These are phyloP conservation scores for Paracentrotus lividus DNA, from an alignment of 53 echinoderm and acorn worm genomes.

Conservation along the genomic window DNA sequence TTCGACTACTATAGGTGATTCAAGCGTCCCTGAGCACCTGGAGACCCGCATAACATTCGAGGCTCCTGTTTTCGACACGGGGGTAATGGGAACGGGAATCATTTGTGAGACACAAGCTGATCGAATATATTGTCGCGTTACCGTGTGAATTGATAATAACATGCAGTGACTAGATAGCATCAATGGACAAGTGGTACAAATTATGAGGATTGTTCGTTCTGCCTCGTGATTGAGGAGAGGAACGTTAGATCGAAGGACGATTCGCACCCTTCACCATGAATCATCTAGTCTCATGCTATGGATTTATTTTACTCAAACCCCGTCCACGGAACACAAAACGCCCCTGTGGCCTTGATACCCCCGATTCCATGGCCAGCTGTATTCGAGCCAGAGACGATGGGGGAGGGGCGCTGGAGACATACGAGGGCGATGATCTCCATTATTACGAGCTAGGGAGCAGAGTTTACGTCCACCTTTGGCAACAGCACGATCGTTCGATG, in stretches of 20 bases:
- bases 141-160: slow-evolving; percentile 69
- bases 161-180: slow-evolving; percentile 43
- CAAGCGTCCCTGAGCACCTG: slow-evolving; percentile 36
- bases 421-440: slow-evolving; percentile 50
- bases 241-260: slow-evolving; percentile 30
- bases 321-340: slow-evolving; percentile 11
- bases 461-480: slow-evolving; percentile 76
- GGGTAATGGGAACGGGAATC: not conserved
- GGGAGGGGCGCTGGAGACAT: slow-evolving; percentile 22
- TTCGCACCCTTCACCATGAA: slow-evolving; percentile 1
- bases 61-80: not conserved
- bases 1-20: slow-evolving; percentile 7
- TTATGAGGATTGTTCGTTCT: slow-evolving; percentile 4
- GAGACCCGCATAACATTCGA: slow-evolving; percentile 6
- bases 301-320: slow-evolving; percentile 76
- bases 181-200: not conserved
- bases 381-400: slow-evolving; percentile 43
- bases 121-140: not conserved
- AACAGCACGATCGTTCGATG: slow-evolving; percentile 81
- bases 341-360: not conserved
- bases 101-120: slow-evolving; percentile 10
- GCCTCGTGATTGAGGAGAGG: slow-evolving; percentile 1
- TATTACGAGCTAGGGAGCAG: slow-evolving; percentile 72
- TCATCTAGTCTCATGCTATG: slow-evolving; percentile 71
- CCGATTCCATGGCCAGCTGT: not conserved